phyloP scores from a whole-genome alignment of 2,888 invertebrate genomes.

The Resseliella maxima region DNA sequence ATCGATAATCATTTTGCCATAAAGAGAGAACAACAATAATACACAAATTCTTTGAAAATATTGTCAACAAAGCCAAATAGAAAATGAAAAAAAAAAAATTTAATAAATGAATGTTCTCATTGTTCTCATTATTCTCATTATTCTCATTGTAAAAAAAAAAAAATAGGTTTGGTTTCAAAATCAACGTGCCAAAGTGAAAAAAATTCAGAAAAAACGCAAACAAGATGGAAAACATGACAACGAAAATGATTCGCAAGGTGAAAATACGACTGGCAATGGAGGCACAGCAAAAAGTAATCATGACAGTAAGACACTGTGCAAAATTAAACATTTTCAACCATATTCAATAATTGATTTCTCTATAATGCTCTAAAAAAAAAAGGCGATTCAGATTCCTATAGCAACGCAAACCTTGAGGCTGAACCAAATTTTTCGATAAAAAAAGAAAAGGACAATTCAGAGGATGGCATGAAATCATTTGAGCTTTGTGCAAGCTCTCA shows the following conservation, averaged over 20 bases:
- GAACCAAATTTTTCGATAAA: constrained; percentile 56
- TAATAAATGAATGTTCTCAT: constrained; percentile 54
- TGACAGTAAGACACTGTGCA: constrained; percentile 70
- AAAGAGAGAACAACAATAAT: neutral
- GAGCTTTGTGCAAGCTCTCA: constrained; percentile 56
- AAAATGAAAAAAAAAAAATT: neutral
- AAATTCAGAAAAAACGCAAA: constrained; percentile 75
- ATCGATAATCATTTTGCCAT: neutral
- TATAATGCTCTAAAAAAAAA: neutral
- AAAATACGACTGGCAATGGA: constrained; percentile 66
- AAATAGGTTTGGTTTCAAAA: constrained; percentile 76
- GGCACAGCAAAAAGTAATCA: constrained; percentile 72
- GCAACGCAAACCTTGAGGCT: constrained; percentile 54
- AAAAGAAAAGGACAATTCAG: constrained; percentile 56
- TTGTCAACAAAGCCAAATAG: neutral
- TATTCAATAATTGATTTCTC: neutral
- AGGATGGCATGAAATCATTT: constrained; percentile 56
- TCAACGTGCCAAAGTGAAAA: constrained; percentile 75
- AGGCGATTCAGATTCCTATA: constrained; percentile 57
- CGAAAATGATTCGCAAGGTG: constrained; percentile 69
- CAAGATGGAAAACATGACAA: constrained; percentile 69
- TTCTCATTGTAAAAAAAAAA: too few relatives aligned
- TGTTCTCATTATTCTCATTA: too few relatives aligned
- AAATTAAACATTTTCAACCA: neutral
- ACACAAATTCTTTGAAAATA: neutral